Conservation (phyloP, 2,113 vertebrate species). For the Nasalis larvatus region DNA sequence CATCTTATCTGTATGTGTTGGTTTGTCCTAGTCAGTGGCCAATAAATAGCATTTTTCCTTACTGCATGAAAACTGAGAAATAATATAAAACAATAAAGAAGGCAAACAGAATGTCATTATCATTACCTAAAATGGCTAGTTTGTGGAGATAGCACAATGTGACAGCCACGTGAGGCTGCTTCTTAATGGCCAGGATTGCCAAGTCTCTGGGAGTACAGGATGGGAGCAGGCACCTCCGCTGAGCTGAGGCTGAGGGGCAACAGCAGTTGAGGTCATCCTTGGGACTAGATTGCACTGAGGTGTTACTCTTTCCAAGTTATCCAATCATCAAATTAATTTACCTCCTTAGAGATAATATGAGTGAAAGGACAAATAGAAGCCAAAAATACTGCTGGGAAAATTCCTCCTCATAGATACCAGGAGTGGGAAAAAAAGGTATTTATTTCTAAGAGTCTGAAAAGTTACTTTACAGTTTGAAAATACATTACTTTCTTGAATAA, state of each 20-base stretch:
- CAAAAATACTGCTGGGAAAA: not conserved
- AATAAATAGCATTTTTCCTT: not conserved
- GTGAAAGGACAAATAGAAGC: not conserved
- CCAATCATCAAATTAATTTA: not conserved
- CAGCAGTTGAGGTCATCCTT: not conserved
- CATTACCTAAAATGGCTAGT: not conserved
- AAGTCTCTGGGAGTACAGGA: fast-evolving
- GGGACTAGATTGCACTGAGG: not conserved
- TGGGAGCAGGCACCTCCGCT: fast-evolving
- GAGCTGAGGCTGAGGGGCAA: not conserved
- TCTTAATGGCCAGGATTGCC: not conserved
- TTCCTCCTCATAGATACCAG: not conserved
- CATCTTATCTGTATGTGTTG: not conserved
- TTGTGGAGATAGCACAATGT: not conserved
- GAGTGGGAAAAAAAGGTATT: not conserved
- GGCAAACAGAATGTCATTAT: not conserved
- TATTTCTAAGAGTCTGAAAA: not conserved
- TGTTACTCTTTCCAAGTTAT: not conserved
- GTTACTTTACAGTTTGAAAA: not conserved
- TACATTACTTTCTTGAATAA: not conserved
- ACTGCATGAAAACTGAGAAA: not conserved
- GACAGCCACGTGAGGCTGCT: not conserved
- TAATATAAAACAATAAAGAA: not conserved
- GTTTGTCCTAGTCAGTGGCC: not conserved
- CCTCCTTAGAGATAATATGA: not conserved